Evolutionary conservation across 2,113 vertebrate genomes (phyloP).

Genomic region (Leuciscus idus): DNA sequence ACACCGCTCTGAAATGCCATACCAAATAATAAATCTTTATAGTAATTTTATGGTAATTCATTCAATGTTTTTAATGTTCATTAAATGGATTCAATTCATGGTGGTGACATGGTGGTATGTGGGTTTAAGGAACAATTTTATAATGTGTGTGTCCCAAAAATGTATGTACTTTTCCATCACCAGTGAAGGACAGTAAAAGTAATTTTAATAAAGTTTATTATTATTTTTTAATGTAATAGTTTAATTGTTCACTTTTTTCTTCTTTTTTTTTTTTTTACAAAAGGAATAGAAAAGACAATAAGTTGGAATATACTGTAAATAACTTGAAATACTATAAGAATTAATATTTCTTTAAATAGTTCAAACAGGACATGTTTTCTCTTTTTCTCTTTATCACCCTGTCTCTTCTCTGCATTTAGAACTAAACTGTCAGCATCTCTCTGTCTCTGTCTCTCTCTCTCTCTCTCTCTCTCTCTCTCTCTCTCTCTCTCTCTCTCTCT

Average conservation of each 20-base stretch:
- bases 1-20: too few relatives aligned
- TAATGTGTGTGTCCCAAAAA: background rate
- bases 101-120: too few relatives aligned
- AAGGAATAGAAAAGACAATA: background rate
- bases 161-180: background rate
- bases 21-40: too few relatives aligned
- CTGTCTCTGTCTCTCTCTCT: slow-evolving; percentile 35
- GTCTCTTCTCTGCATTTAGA: background rate
- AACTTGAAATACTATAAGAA: background rate
- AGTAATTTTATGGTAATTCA: too few relatives aligned
- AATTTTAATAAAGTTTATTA: too few relatives aligned
- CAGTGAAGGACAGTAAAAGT: background rate
- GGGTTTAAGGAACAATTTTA: too few relatives aligned
- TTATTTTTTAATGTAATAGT: background rate
- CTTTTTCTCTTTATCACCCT: slow-evolving; percentile 9
- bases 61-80: too few relatives aligned
- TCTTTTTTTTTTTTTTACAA: background rate
- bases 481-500: slow-evolving; percentile 41
- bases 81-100: too few relatives aligned
- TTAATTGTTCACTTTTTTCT: background rate
- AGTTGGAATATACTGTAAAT: background rate
- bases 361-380: background rate
- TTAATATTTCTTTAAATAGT: background rate
- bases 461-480: slow-evolving; percentile 36
- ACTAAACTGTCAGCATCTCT: background rate